These are phyloP conservation scores for Mystacides longicornis DNA, from an alignment of 2,888 invertebrate species.

Conservation along the genomic window DNA sequence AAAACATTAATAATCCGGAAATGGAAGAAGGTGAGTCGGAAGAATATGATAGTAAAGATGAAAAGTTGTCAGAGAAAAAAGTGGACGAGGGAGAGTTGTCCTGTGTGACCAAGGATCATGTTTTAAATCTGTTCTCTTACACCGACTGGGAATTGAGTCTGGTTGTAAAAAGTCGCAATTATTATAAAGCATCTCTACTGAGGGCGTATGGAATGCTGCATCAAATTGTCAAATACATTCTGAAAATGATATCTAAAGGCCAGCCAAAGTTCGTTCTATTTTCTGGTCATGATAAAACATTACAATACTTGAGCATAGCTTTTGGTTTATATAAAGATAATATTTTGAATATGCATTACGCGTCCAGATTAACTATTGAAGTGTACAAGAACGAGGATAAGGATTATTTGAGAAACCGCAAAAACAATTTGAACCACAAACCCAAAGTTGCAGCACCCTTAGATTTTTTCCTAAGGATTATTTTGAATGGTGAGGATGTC, in stretches of 20 bases:
- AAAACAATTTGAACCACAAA: slow-evolving; percentile 8
- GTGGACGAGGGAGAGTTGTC: slow-evolving; percentile 37
- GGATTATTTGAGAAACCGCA: slow-evolving; percentile 38
- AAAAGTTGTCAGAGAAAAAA: slow-evolving; percentile 16
- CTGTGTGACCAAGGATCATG: slow-evolving; percentile 64
- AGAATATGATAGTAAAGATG: slow-evolving; percentile 21
- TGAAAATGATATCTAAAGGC: slow-evolving; percentile 70
- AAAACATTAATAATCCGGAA: slow-evolving; percentile 42
- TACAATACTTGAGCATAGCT: slow-evolving; percentile 75
- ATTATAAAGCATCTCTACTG: slow-evolving; percentile 60
- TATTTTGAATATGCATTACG: slow-evolving; percentile 72
- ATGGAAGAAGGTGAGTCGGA: slow-evolving; percentile 45
- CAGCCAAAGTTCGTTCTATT: slow-evolving; percentile 70
- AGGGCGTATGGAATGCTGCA: slow-evolving; percentile 77
- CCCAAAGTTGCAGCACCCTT: slow-evolving; percentile 41
- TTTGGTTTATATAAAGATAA: slow-evolving; percentile 61
- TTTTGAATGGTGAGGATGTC: slow-evolving; percentile 82
- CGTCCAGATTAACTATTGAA: slow-evolving; percentile 81
- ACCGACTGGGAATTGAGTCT: slow-evolving; percentile 72
- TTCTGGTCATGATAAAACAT: slow-evolving; percentile 88
- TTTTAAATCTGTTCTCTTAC: slow-evolving; percentile 72
- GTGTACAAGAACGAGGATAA: slow-evolving; percentile 66
- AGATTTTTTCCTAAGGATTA: slow-evolving; percentile 72
- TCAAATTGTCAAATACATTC: slow-evolving; percentile 74
- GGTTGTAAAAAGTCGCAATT: slow-evolving; percentile 52